Percentiles rank a stretch among this genome's conserved stretches.
phyloP scores from a whole-genome alignment of 2,113 vertebrate genomes.

The Cheirogaleus medius region DNA sequence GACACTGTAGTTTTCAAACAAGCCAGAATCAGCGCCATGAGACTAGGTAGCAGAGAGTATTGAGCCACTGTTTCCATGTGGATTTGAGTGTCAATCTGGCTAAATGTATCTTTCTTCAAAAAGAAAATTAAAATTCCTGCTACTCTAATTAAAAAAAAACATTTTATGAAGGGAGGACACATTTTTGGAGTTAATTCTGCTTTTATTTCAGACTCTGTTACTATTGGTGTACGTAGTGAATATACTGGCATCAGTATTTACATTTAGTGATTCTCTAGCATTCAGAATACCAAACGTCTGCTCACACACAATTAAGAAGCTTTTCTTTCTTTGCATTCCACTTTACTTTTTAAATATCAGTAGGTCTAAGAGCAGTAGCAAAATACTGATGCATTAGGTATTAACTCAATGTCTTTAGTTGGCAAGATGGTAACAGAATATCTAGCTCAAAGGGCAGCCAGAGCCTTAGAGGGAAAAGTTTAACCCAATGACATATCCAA shows the following conservation, averaged over 20 bases:
- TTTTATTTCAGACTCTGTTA: neutral
- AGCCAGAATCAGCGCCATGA: neutral
- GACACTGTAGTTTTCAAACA: neutral
- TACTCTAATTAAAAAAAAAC: neutral
- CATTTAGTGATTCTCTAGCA: neutral
- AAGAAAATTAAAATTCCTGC: neutral
- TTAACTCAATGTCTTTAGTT: neutral
- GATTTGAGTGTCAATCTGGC: neutral
- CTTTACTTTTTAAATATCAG: neutral
- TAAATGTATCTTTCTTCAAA: neutral
- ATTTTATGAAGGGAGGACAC: neutral
- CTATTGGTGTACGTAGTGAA: neutral
- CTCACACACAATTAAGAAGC: neutral
- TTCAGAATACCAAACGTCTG: neutral
- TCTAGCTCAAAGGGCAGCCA: neutral
- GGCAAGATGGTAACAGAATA: neutral
- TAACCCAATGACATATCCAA: neutral
- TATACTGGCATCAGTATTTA: neutral
- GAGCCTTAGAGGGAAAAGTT: neutral
- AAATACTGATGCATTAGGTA: neutral
- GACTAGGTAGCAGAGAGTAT: neutral
- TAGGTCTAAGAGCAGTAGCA: neutral
- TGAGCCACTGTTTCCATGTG: neutral
- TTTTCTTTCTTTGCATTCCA: neutral
- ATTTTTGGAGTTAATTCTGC: neutral